phyloP scores from a whole-genome alignment of 2,113 vertebrate species.

The Callocephalon fimbriatum region DNA sequence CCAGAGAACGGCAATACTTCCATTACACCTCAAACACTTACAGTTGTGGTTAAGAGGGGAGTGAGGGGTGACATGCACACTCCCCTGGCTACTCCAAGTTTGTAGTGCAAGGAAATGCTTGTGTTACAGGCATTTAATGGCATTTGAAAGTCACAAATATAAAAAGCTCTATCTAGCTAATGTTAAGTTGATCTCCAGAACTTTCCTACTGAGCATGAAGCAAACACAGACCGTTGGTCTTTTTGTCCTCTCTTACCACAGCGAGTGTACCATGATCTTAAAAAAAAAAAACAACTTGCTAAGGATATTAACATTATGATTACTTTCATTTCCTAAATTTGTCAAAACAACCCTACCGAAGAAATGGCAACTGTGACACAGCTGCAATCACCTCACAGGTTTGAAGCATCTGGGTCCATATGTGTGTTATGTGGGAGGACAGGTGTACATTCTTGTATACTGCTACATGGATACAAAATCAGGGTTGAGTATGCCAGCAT shows the following conservation, averaged over 20 bases:
- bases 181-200: neutral
- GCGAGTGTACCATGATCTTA: no score
- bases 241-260: neutral
- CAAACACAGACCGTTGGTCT: neutral
- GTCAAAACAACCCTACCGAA: neutral
- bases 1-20: neutral
- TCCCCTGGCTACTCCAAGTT: neutral
- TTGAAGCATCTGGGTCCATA: neutral
- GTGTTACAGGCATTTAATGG: neutral
- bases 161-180: neutral
- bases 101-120: neutral
- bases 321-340: neutral
- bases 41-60: rapidly evolving
- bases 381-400: neutral
- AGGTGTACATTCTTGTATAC: neutral
- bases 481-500: neutral
- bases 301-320: neutral
- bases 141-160: neutral
- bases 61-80: rapidly evolving
- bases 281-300: neutral
- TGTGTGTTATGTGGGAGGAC: rapidly evolving
- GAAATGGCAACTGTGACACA: neutral
- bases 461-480: neutral
- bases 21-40: neutral
- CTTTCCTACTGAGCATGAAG: neutral